Evolutionary conservation across 2,888 invertebrate genomes (phyloP).

Genomic region (Drosophila sordidula): DNA sequence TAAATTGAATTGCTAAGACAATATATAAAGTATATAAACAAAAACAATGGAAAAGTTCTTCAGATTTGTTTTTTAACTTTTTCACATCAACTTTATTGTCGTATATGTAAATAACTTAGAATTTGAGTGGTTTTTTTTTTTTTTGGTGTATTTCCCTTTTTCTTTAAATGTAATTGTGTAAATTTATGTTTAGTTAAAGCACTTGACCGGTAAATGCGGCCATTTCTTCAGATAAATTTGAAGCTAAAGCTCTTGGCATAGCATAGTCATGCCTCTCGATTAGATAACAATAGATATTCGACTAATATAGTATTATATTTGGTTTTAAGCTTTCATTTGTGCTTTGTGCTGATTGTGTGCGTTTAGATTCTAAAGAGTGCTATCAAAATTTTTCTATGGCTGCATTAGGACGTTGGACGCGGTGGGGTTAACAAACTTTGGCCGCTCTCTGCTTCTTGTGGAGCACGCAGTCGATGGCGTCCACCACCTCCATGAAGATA

Average conservation of each 20-base stretch:
- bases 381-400: conserved; percentile 28
- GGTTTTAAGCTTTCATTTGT: conserved; percentile 46
- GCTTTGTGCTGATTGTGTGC: conserved; percentile 42
- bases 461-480: conserved; percentile 87
- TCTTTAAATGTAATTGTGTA: conserved; percentile 1
- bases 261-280: conserved; percentile 17
- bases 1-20: conserved; percentile 10
- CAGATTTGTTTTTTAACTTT: conserved; percentile 5
- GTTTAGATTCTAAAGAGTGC: conserved; percentile 33
- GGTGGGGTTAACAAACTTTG: conserved; percentile 47
- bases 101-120: conserved; percentile 36
- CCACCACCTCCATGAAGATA: conserved; percentile 90
- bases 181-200: conserved; percentile 30
- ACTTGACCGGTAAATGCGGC: conserved; percentile 13
- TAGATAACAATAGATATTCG: conserved; percentile 22
- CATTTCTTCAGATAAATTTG: conserved; percentile 16
- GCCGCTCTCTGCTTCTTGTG: conserved; percentile 74
- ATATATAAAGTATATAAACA: neutral
- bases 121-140: conserved; percentile 23
- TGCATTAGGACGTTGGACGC: conserved; percentile 11
- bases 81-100: conserved; percentile 50
- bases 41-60: neutral
- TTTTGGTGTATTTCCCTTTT: conserved; percentile 1
- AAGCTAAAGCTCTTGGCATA: conserved; percentile 44
- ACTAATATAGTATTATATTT: conserved; percentile 32